phyloP scores from a whole-genome alignment of 30 jellyfish, hydroid and myxozoan genomes.

The Clytia hemisphaerica region DNA sequence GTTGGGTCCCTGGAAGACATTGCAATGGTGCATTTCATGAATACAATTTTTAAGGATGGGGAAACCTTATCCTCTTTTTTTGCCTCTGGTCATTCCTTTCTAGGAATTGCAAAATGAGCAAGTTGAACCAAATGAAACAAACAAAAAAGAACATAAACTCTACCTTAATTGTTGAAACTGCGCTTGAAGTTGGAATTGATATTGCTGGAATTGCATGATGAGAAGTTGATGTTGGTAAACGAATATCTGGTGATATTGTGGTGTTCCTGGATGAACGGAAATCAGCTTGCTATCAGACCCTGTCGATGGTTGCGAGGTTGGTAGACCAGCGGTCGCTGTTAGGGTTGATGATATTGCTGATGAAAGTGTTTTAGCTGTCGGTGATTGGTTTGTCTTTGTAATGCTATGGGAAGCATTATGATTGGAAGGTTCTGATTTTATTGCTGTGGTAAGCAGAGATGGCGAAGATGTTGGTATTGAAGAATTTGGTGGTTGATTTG shows the following conservation, averaged over 20 bases:
- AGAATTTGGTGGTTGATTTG: slow-evolving; percentile 48
- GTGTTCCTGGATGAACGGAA: slow-evolving; percentile 64
- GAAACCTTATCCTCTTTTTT: too few species aligned
- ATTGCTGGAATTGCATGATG: slow-evolving; percentile 97
- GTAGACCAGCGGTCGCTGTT: background rate
- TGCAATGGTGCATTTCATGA: too few species aligned
- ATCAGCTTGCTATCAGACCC: background rate
- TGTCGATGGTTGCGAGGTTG: background rate
- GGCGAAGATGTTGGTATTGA: slow-evolving; percentile 57
- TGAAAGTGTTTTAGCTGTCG: background rate
- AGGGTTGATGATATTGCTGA: background rate
- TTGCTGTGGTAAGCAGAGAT: too few species aligned
- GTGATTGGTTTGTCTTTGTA: too few species aligned
- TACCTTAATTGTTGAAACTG: slow-evolving; percentile 94
- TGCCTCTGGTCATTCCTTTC: too few species aligned
- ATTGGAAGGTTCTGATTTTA: too few species aligned
- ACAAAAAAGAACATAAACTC: too few species aligned
- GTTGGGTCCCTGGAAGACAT: too few species aligned
- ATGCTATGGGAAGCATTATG: too few species aligned
- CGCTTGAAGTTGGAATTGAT: slow-evolving; percentile 86
- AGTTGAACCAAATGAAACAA: too few species aligned
- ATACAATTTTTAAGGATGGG: too few species aligned
- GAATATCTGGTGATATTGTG: slow-evolving; percentile 85
- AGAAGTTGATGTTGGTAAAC: slow-evolving; percentile 92
- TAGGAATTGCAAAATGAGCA: too few species aligned